Conservation (phyloP, 2,888 invertebrate species). For the Chymomyza fuscimana region DNA sequence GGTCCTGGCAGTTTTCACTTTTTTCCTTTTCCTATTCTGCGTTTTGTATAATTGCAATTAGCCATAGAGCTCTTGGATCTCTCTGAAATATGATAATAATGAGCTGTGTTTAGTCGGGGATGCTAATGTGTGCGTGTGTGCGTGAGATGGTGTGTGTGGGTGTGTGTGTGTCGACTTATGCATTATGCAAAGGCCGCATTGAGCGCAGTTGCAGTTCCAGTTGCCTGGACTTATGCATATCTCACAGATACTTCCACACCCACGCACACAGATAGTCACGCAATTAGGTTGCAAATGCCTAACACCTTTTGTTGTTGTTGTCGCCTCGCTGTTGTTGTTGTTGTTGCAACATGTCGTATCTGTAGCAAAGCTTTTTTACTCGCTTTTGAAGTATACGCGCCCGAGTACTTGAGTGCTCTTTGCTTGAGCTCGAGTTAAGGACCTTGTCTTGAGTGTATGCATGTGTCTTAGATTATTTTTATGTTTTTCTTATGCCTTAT, state of each 20-base stretch:
- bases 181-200: background rate
- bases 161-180: background rate
- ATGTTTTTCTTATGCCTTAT: constrained; percentile 42
- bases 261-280: constrained; percentile 12
- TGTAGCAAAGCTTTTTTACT: background rate
- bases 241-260: constrained; percentile 35
- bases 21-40: constrained; percentile 8
- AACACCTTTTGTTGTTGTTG: constrained; percentile 56
- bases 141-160: background rate
- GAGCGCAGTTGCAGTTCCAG: background rate
- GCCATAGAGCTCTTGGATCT: constrained; percentile 41
- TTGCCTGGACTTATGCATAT: constrained; percentile 56
- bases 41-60: constrained; percentile 74
- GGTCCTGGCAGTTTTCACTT: background rate
- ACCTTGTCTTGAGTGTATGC: constrained; percentile 38
- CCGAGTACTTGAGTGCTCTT: constrained; percentile 11
- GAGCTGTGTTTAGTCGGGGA: constrained; percentile 28
- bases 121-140: background rate
- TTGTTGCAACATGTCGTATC: background rate
- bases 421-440: constrained; percentile 51
- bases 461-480: constrained; percentile 57
- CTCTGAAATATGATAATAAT: constrained; percentile 64
- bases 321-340: background rate
- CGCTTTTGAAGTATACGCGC: background rate
- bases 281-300: constrained; percentile 66